Evolutionary conservation across 2,888 invertebrate genomes (phyloP).

Genomic region (Idaea straminata): DNA sequence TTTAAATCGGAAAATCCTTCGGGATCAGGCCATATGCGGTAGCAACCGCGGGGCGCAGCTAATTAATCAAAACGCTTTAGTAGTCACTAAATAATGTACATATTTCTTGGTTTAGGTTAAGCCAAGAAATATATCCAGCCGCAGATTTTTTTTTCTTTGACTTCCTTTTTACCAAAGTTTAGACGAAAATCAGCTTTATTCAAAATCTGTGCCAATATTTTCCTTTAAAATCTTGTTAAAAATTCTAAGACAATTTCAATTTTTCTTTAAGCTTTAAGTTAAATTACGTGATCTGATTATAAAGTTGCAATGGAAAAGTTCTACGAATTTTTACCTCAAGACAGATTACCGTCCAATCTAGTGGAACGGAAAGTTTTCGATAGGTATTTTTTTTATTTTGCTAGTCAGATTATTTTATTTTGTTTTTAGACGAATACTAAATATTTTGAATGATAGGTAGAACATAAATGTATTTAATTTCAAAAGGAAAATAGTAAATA

Average conservation of each 20-base stretch:
- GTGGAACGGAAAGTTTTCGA: background rate
- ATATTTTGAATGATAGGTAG: no score
- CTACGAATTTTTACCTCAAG: background rate
- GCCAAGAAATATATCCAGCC: no score
- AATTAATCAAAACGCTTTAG: no score
- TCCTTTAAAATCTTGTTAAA: background rate
- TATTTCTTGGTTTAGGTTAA: no score
- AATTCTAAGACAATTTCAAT: slow-evolving; percentile 1
- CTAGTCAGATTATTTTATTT: background rate
- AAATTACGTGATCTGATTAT: background rate
- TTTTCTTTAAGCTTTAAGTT: background rate
- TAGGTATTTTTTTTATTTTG: background rate
- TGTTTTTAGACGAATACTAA: no score
- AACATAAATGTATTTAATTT: no score
- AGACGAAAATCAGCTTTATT: background rate
- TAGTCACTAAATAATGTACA: no score
- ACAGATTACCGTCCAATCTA: background rate
- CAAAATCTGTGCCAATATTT: background rate
- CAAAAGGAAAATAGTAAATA: no score
- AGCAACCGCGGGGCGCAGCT: no score
- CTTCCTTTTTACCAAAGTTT: background rate
- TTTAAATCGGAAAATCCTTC: no score
- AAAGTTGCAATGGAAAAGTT: background rate
- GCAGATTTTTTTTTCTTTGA: no score
- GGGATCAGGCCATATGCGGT: no score